Evolutionary conservation across 2,888 invertebrate species (phyloP).

Genomic region (Hedya salicella): DNA sequence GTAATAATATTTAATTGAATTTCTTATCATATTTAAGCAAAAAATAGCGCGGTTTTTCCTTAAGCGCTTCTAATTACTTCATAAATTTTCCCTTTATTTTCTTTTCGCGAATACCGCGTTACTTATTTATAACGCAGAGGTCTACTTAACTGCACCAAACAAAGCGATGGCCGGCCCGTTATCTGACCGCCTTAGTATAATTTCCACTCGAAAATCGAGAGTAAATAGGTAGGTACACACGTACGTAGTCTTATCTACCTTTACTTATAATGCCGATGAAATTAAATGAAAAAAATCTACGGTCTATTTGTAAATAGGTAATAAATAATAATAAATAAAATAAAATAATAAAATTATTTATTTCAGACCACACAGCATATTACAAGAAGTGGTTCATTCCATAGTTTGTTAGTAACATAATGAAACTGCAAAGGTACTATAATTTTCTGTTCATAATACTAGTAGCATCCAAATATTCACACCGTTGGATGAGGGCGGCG

Average conservation of each 20-base stretch:
- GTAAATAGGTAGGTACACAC: background rate
- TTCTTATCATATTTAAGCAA: background rate
- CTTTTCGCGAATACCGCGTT: background rate
- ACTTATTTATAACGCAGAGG: background rate
- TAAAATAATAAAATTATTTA: too few relatives aligned
- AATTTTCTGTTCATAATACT: too few relatives aligned
- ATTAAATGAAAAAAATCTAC: background rate
- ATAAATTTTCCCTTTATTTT: slow-evolving; percentile 15
- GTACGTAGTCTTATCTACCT: too few relatives aligned
- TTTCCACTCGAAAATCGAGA: slow-evolving; percentile 22
- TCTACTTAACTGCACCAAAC: slow-evolving; percentile 15
- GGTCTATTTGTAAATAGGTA: too few relatives aligned
- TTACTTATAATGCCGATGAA: background rate
- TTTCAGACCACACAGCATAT: too few relatives aligned
- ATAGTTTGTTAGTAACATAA: too few relatives aligned
- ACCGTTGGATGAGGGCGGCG: too few relatives aligned
- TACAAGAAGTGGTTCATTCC: too few relatives aligned
- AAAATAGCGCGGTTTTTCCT: slow-evolving; percentile 12
- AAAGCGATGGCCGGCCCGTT: slow-evolving; percentile 19
- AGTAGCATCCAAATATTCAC: too few relatives aligned
- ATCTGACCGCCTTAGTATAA: slow-evolving; percentile 29
- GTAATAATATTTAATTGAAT: background rate
- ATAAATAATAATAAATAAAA: too few relatives aligned
- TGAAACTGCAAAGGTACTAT: too few relatives aligned
- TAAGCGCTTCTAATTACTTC: background rate